Base-by-base conservation (phyloP, 2,888 invertebrate species). In the Melieria omissa region DNA sequence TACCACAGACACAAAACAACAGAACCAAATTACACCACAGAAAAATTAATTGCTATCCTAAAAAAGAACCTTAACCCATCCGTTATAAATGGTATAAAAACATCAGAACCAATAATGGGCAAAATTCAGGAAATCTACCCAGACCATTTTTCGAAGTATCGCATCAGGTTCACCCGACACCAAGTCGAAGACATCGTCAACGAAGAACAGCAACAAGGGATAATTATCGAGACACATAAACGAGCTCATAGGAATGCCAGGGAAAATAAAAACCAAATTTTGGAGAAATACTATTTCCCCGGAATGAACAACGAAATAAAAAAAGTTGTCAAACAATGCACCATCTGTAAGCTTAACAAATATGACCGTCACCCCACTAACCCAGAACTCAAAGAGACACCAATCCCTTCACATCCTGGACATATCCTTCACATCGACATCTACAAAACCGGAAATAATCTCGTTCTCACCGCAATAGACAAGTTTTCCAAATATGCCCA, bases 241-340 rank as follows among this genome's bases (percentile, higher is more conserved):
- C 49, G 75, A 45, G 70, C 72, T 7, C 72, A 71, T 16, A 55
- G 65, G 16, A 75, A 72, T 41, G 46, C 65, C 8, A 65, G 47
- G 46, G 76, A 78, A 64, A 77, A 78, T 49, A 68, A 61, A 29
- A 7, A 4, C 5, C 73, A 69, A n/a, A 68, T 74, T n/a, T 10
- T 73, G 4, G 62, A 68, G 49, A 66, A 44, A 44, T 61, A 45
- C 41, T 73, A 71, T 61, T 73, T 71, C 42, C 69, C 73, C 2
- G 29, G 66, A 9, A 73, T 72, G 71, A n/a, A 16, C 9, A 49
- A 49, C 3, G 72, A 71, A 14, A 72, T 70, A 3, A 72, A 72
- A 55, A n/a, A n/a, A n/a, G n/a, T n/a, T n/a, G n/a, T n/a, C 47
- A 47, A 6, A 10, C 47, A 47, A 47, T 47, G 47, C 47, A 47